These are phyloP conservation scores for Knipowitschia caucasica DNA, from an alignment of 2,797 vertebrate species.

Conservation along the genomic window DNA sequence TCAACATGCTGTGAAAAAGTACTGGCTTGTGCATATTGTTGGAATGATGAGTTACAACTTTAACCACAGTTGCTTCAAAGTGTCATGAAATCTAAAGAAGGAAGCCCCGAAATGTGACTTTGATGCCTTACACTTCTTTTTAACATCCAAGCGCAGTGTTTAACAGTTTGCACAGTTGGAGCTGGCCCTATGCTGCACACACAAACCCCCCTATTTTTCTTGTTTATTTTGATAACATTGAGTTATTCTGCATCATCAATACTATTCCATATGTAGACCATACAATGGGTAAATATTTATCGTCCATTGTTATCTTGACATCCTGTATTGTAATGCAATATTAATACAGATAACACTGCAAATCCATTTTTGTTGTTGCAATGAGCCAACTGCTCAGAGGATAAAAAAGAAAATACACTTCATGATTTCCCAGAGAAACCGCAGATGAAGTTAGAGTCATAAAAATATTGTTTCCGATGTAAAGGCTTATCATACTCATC, in stretches of 20 bases:
- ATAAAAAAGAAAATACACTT: conserved; percentile 61
- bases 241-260: conserved; percentile 39
- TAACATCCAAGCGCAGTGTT: conserved; percentile 31
- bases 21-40: no score
- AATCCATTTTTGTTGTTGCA: conserved; percentile 62
- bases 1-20: no score
- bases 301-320: conserved; percentile 12
- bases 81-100: no score
- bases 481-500: conserved; percentile 24
- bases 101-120: conserved; percentile 21
- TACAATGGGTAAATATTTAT: conserved; percentile 22
- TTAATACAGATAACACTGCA: conserved; percentile 39
- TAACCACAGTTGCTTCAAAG: no score
- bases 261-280: conserved; percentile 10
- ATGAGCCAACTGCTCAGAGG: conserved; percentile 54
- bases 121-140: conserved; percentile 34
- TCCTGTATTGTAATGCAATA: conserved; percentile 17
- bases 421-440: conserved; percentile 67
- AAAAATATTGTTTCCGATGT: conserved; percentile 32
- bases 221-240: conserved; percentile 35
- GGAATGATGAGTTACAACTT: no score
- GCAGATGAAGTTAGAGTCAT: conserved; percentile 23
- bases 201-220: conserved; percentile 30
- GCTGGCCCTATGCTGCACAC: conserved; percentile 25
- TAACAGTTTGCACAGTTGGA: conserved; percentile 35